Evolutionary conservation across 2,888 invertebrate species (phyloP).

Genomic region (Salticus scenicus): DNA sequence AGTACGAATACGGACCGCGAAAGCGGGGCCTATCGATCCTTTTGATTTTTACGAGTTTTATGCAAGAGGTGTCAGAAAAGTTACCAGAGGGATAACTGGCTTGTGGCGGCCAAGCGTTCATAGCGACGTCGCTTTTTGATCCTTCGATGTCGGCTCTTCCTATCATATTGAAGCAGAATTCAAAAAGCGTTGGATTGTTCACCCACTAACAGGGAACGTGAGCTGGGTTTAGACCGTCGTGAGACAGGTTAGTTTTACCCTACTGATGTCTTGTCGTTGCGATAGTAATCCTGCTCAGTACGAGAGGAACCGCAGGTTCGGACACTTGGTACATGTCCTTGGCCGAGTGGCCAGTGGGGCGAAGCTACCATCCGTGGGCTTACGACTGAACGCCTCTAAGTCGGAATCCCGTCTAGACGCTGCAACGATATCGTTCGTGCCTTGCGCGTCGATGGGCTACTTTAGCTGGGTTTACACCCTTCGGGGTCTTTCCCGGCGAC

Average conservation of each 20-base stretch:
- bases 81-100: conserved; percentile 75
- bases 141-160: conserved; percentile 84
- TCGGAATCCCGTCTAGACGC: conserved; percentile 81
- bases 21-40: conserved; percentile 79
- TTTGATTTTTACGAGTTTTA: conserved; percentile 76
- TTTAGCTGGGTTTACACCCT: too few species aligned
- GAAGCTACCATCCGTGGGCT: conserved; percentile 80
- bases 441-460: too few species aligned
- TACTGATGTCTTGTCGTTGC: conserved; percentile 79
- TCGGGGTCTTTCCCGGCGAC: too few species aligned
- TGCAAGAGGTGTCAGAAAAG: conserved; percentile 75
- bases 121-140: conserved; percentile 75
- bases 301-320: conserved; percentile 80
- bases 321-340: conserved; percentile 81
- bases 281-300: conserved; percentile 80
- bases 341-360: conserved; percentile 81
- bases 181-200: conserved; percentile 84
- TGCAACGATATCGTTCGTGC: conserved; percentile 74
- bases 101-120: conserved; percentile 75
- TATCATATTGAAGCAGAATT: conserved; percentile 85
- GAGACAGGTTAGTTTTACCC: conserved; percentile 77
- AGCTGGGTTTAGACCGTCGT: conserved; percentile 82
- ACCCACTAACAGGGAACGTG: conserved; percentile 82
- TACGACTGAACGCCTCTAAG: conserved; percentile 79
- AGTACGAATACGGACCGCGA: conserved; percentile 78